phyloP scores from a whole-genome alignment of 2,797 vertebrate species.

The Tragopan temminckii region DNA sequence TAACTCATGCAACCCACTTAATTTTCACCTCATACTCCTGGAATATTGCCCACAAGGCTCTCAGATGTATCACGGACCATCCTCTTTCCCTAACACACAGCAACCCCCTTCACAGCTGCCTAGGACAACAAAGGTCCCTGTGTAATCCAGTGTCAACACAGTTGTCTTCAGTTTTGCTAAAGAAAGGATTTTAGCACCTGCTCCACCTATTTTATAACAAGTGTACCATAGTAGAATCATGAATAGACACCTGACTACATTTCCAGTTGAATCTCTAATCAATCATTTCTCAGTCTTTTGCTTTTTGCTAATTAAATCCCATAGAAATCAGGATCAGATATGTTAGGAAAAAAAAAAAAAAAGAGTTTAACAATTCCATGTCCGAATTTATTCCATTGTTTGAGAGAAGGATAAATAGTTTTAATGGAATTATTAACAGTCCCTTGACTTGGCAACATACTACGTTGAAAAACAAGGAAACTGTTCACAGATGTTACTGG shows the following conservation, averaged over 20 bases:
- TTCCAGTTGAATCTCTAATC: background rate
- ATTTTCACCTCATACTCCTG: background rate
- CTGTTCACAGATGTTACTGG: background rate
- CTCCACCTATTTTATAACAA: background rate
- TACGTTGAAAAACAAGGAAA: background rate
- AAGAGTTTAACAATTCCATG: background rate
- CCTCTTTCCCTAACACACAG: background rate
- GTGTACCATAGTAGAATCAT: background rate
- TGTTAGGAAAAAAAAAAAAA: background rate
- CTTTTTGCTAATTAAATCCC: background rate
- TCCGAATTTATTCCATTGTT: background rate
- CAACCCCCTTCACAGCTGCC: background rate
- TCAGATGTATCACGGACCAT: background rate
- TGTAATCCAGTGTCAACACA: conserved; percentile 22
- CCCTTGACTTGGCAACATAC: background rate
- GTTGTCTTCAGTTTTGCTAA: conserved; percentile 11
- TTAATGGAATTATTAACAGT: background rate
- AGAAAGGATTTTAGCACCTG: conserved; percentile 38
- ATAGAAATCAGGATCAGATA: background rate
- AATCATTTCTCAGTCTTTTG: background rate
- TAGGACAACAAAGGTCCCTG: conserved; percentile 6
- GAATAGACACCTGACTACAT: background rate
- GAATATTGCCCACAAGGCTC: background rate
- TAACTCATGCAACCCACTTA: background rate
- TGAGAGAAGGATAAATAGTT: background rate